Evolutionary conservation across 2,888 invertebrate genomes (phyloP).

Genomic region (Dioctria linearis): DNA sequence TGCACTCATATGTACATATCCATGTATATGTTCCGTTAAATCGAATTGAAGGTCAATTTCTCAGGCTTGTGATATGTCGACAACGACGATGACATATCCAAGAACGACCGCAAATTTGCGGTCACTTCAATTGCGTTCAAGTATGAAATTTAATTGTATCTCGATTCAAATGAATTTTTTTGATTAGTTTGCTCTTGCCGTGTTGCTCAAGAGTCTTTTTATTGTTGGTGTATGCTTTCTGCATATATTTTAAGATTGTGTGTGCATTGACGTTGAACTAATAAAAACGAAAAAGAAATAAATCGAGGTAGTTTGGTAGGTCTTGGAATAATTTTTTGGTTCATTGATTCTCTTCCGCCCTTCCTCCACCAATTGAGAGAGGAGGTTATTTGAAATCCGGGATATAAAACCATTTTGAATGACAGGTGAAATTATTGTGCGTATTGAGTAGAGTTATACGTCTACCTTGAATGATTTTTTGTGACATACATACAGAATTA

Average conservation of each 20-base stretch:
- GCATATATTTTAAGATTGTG: neutral
- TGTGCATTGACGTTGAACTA: neutral
- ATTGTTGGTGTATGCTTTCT: neutral
- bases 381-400: too few species aligned
- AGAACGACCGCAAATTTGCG: neutral
- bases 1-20: neutral
- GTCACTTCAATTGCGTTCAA: slow-evolving; percentile 17
- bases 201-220: neutral
- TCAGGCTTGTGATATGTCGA: neutral
- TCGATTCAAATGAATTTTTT: slow-evolving; percentile 24
- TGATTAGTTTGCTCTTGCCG: slow-evolving; percentile 41
- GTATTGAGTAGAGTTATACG: neutral
- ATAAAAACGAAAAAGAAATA: neutral
- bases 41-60: slow-evolving; percentile 5
- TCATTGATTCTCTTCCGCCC: neutral
- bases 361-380: neutral
- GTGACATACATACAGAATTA: neutral
- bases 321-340: neutral
- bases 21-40: neutral
- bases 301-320: too few species aligned
- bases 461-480: neutral
- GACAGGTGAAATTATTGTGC: slow-evolving; percentile 3
- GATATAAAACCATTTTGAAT: neutral
- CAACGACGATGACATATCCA: neutral
- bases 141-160: slow-evolving; percentile 36